Evolutionary conservation across 2,797 vertebrate species (phyloP).

Genomic region (Rhinichthys osculus): DNA sequence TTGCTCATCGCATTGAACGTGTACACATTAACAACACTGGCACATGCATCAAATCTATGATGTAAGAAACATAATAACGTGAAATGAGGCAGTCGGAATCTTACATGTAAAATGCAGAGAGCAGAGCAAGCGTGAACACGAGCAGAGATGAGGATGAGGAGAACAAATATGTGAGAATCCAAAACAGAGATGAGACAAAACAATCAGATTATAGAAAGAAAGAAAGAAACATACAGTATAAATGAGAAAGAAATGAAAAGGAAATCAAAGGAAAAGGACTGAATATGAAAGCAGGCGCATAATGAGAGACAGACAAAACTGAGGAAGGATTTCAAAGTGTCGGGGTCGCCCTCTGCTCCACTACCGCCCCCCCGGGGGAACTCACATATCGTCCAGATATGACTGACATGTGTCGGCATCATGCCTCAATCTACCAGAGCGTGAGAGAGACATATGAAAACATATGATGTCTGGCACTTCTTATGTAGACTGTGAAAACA

Average conservation of each 20-base stretch:
- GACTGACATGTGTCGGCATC: slow-evolving; percentile 52
- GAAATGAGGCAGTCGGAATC: slow-evolving; percentile 24
- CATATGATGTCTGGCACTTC: slow-evolving; percentile 18
- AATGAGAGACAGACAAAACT: slow-evolving; percentile 59
- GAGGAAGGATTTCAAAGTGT: slow-evolving; percentile 55
- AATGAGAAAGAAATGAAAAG: slow-evolving; percentile 49
- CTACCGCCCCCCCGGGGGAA: not conserved
- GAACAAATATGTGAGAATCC: slow-evolving; percentile 22
- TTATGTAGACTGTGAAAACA: slow-evolving; percentile 23
- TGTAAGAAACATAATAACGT: not conserved
- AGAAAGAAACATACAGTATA: slow-evolving; percentile 25
- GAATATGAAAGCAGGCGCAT: slow-evolving; percentile 56
- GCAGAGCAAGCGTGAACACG: slow-evolving; percentile 37
- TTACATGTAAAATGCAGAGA: slow-evolving; percentile 51
- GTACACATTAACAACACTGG: not conserved
- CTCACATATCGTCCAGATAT: slow-evolving; percentile 26
- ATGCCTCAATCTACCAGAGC: slow-evolving; percentile 32
- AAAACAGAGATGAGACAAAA: slow-evolving; percentile 5
- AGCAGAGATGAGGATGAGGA: slow-evolving; percentile 29
- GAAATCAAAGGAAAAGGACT: slow-evolving; percentile 64
- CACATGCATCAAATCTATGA: slow-evolving; percentile 23
- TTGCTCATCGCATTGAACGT: slow-evolving; percentile 9
- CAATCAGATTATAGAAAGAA: not conserved
- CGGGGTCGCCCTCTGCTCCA: slow-evolving; percentile 33
- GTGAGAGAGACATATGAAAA: slow-evolving; percentile 40